phyloP scores from a whole-genome alignment of 2,113 vertebrate species.

The Halichoerus grypus region DNA sequence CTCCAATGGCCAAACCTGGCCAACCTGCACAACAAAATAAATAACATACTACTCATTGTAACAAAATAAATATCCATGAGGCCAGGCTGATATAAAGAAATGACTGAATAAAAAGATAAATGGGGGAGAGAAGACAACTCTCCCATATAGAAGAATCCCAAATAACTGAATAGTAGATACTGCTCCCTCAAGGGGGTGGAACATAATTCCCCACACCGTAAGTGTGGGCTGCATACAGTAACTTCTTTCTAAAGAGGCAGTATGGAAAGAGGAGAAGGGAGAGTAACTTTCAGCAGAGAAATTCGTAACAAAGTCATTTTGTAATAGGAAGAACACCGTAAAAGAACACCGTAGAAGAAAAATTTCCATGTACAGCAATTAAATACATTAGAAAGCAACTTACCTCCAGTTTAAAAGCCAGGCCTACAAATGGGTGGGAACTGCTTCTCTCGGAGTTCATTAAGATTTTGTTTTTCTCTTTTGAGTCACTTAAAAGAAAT shows the following conservation, averaged over 20 bases:
- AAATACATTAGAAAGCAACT: constrained; percentile 51
- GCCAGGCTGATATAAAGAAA: not conserved
- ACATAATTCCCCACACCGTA: not conserved
- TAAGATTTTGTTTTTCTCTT: constrained; percentile 88
- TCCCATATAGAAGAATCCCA: not conserved
- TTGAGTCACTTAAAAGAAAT: constrained; percentile 87
- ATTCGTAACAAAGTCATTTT: not conserved
- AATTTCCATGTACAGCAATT: not conserved
- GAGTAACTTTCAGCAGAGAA: not conserved
- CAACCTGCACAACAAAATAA: not conserved
- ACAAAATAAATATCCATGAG: not conserved
- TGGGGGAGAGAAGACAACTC: not conserved
- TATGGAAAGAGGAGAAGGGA: not conserved
- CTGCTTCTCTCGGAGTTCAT: constrained; percentile 91
- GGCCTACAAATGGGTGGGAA: constrained; percentile 92
- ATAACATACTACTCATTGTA: not conserved
- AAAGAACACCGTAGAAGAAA: not conserved
- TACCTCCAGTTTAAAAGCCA: constrained; percentile 99
- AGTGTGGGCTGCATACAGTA: not conserved
- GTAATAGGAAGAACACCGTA: not conserved
- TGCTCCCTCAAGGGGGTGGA: not conserved
- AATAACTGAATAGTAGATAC: not conserved
- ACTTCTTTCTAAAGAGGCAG: not conserved
- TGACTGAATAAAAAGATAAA: not conserved
- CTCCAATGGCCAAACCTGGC: not conserved